Conservation (phyloP, 2,113 vertebrate species). For the Prietella phreatophila region DNA sequence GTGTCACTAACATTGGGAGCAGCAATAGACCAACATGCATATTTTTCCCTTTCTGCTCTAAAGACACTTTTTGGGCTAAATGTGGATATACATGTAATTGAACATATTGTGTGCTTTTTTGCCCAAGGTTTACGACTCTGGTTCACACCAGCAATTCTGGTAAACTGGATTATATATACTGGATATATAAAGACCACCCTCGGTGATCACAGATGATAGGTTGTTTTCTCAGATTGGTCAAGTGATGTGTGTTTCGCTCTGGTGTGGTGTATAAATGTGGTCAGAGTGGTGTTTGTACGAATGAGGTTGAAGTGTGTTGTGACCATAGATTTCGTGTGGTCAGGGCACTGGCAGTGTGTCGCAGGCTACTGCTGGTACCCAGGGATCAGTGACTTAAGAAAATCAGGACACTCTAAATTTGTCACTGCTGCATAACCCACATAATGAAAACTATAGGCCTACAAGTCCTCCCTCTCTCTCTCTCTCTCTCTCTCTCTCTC, state of each 20-base stretch:
- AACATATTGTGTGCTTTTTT: not conserved
- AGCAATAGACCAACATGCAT: not conserved
- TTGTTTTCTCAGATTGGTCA: constrained; percentile 43
- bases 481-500: constrained; percentile 25
- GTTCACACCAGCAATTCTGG: constrained; percentile 39
- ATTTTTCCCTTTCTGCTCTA: not conserved
- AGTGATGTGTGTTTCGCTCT: constrained; percentile 44
- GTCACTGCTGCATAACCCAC: constrained; percentile 80
- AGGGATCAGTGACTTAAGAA: constrained; percentile 73
- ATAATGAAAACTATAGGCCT: constrained; percentile 66
- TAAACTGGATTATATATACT: constrained; percentile 29
- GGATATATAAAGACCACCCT: constrained; percentile 19
- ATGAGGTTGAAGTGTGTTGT: constrained; percentile 43
- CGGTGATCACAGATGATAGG: constrained; percentile 29
- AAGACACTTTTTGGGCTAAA: not conserved
- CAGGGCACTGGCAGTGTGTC: constrained; percentile 50
- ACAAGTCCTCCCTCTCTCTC: constrained; percentile 51
- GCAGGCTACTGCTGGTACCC: constrained; percentile 65
- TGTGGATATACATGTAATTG: not conserved
- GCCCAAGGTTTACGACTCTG: constrained; percentile 23
- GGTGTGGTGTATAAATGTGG: constrained; percentile 53
- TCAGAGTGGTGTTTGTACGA: constrained; percentile 36
- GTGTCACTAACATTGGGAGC: not conserved
- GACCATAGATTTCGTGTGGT: constrained; percentile 50
- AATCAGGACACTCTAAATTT: constrained; percentile 82